Evolutionary conservation across 2,797 vertebrate genomes (phyloP).

Genomic region (Caiman crocodilus): DNA sequence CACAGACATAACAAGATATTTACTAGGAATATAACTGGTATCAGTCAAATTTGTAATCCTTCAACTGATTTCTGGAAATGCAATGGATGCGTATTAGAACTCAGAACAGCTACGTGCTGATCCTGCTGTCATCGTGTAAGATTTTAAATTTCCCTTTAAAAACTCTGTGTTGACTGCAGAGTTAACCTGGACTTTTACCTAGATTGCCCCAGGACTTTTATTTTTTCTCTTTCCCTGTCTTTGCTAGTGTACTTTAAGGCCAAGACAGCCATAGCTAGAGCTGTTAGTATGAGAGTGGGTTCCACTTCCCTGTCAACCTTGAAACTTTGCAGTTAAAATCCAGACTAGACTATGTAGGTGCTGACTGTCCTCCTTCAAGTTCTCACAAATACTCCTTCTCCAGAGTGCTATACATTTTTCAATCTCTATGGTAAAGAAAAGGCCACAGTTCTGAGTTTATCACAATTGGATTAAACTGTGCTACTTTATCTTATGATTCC

Average conservation of each 20-base stretch:
- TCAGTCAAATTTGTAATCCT: not conserved
- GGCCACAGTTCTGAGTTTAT: not conserved
- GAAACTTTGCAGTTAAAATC: too few species aligned
- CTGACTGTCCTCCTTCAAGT: not conserved
- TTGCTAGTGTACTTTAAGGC: too few species aligned
- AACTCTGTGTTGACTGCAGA: not conserved
- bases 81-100: not conserved
- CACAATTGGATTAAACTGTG: not conserved
- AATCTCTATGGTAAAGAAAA: not conserved
- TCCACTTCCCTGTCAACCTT: too few species aligned
- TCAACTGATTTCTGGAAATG: not conserved
- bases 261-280: too few species aligned
- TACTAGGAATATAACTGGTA: too few species aligned
- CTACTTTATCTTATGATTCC: not conserved
- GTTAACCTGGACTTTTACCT: not conserved
- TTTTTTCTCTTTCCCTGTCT: too few species aligned
- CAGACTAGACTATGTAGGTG: not conserved
- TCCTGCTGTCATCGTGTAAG: not conserved
- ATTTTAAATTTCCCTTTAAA: not conserved
- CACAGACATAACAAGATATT: too few species aligned
- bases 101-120: not conserved
- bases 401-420: not conserved
- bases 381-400: not conserved
- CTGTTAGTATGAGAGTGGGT: too few species aligned
- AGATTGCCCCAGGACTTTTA: too few species aligned